Percentiles rank a stretch among this genome's conserved stretches.
These are phyloP conservation scores for Clarias magur DNA, from an alignment of 2,113 vertebrate species.

Conservation along the genomic window DNA sequence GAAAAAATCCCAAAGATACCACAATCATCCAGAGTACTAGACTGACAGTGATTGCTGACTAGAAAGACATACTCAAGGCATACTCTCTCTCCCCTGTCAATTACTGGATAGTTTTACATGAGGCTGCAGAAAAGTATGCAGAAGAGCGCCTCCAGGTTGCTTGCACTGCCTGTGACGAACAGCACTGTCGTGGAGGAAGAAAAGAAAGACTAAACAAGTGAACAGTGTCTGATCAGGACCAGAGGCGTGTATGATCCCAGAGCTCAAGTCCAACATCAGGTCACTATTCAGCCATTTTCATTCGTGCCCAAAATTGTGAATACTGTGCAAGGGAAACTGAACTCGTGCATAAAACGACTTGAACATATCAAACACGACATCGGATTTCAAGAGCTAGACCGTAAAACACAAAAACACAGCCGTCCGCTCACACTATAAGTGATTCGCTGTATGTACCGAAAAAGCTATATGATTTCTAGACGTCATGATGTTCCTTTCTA, in stretches of 20 bases:
- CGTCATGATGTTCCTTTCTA: constrained; percentile 53
- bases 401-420: not conserved
- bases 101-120: not conserved
- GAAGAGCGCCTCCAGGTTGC: not conserved
- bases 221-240: constrained; percentile 3
- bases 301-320: constrained; percentile 51
- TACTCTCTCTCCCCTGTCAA: not conserved
- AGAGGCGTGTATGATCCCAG: constrained; percentile 23
- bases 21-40: not conserved
- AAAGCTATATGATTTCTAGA: constrained; percentile 40
- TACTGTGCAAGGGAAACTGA: constrained; percentile 45
- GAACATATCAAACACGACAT: constrained; percentile 50
- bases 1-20: not conserved
- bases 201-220: not conserved
- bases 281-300: constrained; percentile 40
- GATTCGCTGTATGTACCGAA: not conserved
- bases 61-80: not conserved
- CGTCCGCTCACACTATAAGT: not conserved
- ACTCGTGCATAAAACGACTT: constrained; percentile 38
- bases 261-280: constrained; percentile 42
- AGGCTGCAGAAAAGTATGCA: not conserved
- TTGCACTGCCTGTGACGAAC: not conserved
- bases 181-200: not conserved
- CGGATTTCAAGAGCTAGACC: not conserved
- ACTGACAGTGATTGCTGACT: not conserved